Base-by-base conservation (phyloP, 2,888 invertebrate species). In the Galeruca laticollis region DNA sequence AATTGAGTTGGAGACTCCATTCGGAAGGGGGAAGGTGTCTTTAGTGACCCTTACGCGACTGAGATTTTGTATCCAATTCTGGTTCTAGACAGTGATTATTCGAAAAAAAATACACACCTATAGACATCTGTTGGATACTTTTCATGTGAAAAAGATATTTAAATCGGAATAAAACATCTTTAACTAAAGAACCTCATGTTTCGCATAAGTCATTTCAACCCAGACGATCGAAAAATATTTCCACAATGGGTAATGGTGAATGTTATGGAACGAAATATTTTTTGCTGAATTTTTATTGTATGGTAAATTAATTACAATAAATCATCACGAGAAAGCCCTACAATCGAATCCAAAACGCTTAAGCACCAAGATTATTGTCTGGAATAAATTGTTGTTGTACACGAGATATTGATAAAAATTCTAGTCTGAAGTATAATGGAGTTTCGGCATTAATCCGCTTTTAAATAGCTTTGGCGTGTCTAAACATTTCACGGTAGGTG, bases 321-420 rank as follows among this genome's bases (percentile, higher is more conserved):
- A 40, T 40, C 40, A 40, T 40, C n/a, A 40, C 26, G 3, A 40
- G 5, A 40, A 40, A 40, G 1, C 13, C n/a, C 40, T 40, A n/a
- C 40, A 40, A 40, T 40, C 4, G n/a, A 5, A 2, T 10, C n/a
- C 13, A 40, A 40, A 11, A 40, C 40, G 40, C 11, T 40, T 5
- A 40, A 40, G 13, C n/a, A 40, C 40, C 40, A 13, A 13, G 40
- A 5, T 5, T n/a, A 40, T 5, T 1, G 5, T n/a, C 40, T 40
- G 13, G n/a, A 40, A 40, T n/a, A n/a, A 40, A 40, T 40, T 40
- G 40, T 3, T 40, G n/a, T n/a, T n/a, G 40, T 40, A 40, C 40
- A 40, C 40, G 40, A 40, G 40, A 40, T 40, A 13, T 40, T 40
- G 40, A n/a, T 40, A 40, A 13, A 40, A 40, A 40, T 40, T 40